phyloP scores from a whole-genome alignment of 2,113 vertebrate species.

The zebrafish (Danio rerio) region DNA sequence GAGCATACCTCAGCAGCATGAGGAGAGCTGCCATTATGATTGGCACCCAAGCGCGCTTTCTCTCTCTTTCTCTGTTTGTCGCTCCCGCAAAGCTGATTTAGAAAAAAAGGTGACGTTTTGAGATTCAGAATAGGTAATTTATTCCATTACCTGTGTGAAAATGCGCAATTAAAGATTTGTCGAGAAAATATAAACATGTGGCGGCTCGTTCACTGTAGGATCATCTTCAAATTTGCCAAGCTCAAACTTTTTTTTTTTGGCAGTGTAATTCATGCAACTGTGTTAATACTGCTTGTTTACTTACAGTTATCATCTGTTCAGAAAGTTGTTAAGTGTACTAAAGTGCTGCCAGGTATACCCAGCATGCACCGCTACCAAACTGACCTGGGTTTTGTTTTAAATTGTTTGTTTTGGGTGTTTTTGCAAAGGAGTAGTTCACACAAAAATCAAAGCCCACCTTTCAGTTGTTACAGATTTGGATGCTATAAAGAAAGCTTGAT shows the following conservation, averaged over 20 bases:
- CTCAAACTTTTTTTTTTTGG: neutral
- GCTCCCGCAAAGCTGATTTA: conserved; percentile 24
- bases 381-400: neutral
- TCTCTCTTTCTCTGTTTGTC: conserved; percentile 17
- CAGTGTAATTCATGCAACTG: neutral
- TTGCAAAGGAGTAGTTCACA: too few relatives aligned
- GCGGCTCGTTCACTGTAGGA: neutral
- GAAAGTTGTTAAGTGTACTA: neutral
- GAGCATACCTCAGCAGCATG: conserved; percentile 3
- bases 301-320: neutral
- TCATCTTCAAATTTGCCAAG: neutral
- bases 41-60: conserved; percentile 1
- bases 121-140: conserved; percentile 2
- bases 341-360: neutral
- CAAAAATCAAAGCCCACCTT: too few relatives aligned
- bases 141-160: conserved; percentile 25
- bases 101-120: conserved; percentile 13
- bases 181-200: neutral
- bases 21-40: conserved; percentile 15
- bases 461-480: too few relatives aligned
- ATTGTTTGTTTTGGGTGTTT: neutral
- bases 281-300: neutral
- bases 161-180: conserved; percentile 1
- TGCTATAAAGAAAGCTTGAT: too few relatives aligned
- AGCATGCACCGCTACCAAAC: neutral